A percentile compares a stretch with the other conserved stretches of the same genome.
phyloP scores from a whole-genome alignment of 2,797 vertebrate species.

The Loris lydekkerianus region DNA sequence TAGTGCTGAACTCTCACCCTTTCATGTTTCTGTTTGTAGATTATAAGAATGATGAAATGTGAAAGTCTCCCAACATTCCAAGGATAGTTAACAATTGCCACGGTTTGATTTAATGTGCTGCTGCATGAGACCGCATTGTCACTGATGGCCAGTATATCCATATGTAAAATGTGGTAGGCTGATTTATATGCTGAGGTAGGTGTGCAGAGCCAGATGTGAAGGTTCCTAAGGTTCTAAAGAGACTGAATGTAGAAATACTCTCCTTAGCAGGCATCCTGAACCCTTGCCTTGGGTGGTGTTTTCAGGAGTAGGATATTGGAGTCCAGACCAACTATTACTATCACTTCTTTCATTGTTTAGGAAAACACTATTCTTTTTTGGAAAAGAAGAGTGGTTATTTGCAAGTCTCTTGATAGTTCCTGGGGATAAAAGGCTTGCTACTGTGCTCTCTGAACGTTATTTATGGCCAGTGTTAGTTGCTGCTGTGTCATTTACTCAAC shows the following conservation, averaged over 20 bases:
- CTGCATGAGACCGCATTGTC: constrained; percentile 36
- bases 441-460: constrained; percentile 47
- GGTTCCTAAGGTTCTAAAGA: not conserved
- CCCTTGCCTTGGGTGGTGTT: not conserved
- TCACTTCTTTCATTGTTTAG: constrained; percentile 39
- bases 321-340: constrained; percentile 21
- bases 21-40: constrained; percentile 83
- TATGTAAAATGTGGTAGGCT: not conserved
- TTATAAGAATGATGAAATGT: constrained; percentile 75
- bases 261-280: not conserved
- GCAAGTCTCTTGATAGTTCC: constrained; percentile 52
- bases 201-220: not conserved
- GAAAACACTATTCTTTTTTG: not conserved
- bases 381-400: constrained; percentile 43
- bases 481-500: not conserved
- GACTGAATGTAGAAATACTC: not conserved
- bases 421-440: constrained; percentile 61
- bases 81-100: not conserved
- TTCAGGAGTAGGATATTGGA: constrained; percentile 38
- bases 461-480: constrained; percentile 56
- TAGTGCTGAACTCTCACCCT: constrained; percentile 76
- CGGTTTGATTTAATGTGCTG: constrained; percentile 47
- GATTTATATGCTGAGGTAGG: not conserved
- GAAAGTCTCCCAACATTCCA: constrained; percentile 64
- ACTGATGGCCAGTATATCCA: not conserved